Evolutionary conservation across 2,888 invertebrate genomes (phyloP).

Genomic region (Platycnemis pennipes): DNA sequence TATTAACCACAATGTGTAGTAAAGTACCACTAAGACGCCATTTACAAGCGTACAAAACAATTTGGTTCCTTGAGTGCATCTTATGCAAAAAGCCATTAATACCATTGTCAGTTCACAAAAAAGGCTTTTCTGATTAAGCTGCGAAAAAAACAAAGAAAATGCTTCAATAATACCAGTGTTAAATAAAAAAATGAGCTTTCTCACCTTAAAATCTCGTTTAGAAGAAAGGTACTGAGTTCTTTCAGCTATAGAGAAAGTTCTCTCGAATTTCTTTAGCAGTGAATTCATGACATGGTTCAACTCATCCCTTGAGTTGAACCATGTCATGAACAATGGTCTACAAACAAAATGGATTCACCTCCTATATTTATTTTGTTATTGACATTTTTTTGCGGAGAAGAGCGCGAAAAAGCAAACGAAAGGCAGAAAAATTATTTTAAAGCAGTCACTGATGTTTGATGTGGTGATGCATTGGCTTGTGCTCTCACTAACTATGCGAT

Average conservation of each 20-base stretch:
- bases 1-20: not conserved
- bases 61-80: not conserved
- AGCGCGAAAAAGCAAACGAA: not conserved
- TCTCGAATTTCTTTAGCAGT: too few species aligned
- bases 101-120: not conserved
- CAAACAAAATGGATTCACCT: not conserved
- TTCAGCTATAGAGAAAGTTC: too few species aligned
- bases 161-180: not conserved
- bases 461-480: not conserved
- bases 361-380: not conserved
- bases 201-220: not conserved
- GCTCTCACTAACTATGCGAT: not conserved
- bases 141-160: not conserved
- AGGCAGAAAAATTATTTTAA: not conserved
- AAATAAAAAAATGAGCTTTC: not conserved
- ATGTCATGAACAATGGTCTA: not conserved
- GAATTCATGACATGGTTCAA: not conserved
- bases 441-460: not conserved
- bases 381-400: not conserved
- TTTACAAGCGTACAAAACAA: not conserved
- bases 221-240: too few species aligned
- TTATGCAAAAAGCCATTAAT: not conserved
- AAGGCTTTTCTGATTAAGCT: not conserved
- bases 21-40: not conserved
- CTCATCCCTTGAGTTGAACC: not conserved